These are phyloP conservation scores for Bucorvus abyssinicus DNA, from an alignment of 2,797 vertebrate species.

Conservation along the genomic window DNA sequence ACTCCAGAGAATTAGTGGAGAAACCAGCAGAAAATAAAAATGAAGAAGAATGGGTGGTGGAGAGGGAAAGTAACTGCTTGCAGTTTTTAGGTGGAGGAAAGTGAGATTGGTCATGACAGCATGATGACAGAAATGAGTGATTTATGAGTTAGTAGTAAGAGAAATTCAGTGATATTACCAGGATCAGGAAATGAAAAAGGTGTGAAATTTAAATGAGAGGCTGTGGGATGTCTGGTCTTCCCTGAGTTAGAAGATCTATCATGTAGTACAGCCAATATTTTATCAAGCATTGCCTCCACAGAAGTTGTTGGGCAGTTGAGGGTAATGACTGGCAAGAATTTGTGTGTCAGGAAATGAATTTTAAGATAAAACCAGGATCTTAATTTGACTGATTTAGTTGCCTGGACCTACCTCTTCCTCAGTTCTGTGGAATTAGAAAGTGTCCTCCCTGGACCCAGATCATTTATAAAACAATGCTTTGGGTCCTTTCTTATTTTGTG, in stretches of 20 bases:
- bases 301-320: not conserved
- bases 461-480: not conserved
- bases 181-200: not conserved
- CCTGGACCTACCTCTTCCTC: not conserved
- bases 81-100: not conserved
- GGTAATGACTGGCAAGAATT: not conserved
- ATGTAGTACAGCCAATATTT: not conserved
- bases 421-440: not conserved
- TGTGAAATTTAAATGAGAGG: not conserved
- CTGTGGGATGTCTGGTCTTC: not conserved
- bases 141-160: not conserved
- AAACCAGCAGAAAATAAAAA: conserved; percentile 1
- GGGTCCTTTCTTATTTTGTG: not conserved
- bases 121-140: not conserved
- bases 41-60: not conserved
- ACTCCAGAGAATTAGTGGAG: not conserved
- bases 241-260: not conserved
- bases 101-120: not conserved
- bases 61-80: not conserved
- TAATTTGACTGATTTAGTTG: not conserved
- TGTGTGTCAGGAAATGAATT: not conserved
- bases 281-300: not conserved
- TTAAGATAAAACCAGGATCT: not conserved
- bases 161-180: not conserved
- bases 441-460: not conserved